Base-by-base conservation (phyloP, 2,797 vertebrate genomes). In the Phrynocephalus vlangalii region DNA sequence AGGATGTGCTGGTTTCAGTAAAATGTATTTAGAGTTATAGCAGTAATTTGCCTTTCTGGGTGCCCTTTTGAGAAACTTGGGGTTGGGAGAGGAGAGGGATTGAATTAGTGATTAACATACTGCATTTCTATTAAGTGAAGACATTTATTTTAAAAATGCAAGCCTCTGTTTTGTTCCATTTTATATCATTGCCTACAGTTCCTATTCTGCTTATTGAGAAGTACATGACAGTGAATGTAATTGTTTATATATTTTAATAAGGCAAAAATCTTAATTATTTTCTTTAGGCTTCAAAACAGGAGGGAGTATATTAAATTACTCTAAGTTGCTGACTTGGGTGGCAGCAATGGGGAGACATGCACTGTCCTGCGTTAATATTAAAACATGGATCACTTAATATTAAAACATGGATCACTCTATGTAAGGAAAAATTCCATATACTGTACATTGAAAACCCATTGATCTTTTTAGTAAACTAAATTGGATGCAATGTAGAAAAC, bases 321-420 rank as follows among this genome's bases (percentile, higher is more conserved):
- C n/a, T 48, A 60, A 80, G n/a, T 33, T 79, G 3, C 38, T 78
- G 16, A 87, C 72, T 26, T 28, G 87, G 28, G n/a, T 38, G 28
- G 0, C 18, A 78, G 26, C 7, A 1, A 79, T 5, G 71, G 11
- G 84, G 24, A 52, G 60, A 30, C 77, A 2, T n/a, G 72, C 83
- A 24, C 52, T 82, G 77, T 30, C 8, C 71, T 87, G 16, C 33
- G 3, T 9, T 80, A 1, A 30, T 87, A 80, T 70, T 22, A 7
- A 77, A 82, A 82, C 13, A 68, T 8, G 52, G 82, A 38, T 84
- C 79, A 56, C 6, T 63, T n/a, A n/a, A n/a, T n/a, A n/a, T n/a
- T n/a, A n/a, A n/a, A n/a, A 82, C 13, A 68, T 8, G 52, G 82
- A 38, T 84, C 79, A 56, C 6, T 63, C 84, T 91, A 66, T 44